These are phyloP conservation scores for Parazoanthus swiftii DNA, from an alignment of 92 coral and sea anemone species.

Conservation along the genomic window DNA sequence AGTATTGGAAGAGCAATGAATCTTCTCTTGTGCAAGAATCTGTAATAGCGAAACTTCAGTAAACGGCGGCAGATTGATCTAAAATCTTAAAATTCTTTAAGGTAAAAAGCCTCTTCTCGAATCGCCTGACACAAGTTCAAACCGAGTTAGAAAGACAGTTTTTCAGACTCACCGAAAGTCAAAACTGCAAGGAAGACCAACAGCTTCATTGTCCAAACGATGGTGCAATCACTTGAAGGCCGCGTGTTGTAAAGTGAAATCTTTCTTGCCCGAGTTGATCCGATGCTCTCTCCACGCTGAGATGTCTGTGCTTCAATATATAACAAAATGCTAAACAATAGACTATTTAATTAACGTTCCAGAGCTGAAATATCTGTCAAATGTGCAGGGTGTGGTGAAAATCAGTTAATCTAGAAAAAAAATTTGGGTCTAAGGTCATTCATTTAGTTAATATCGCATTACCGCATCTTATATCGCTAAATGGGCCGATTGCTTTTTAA, in stretches of 20 bases:
- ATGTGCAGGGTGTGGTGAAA: neutral
- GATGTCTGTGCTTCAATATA: neutral
- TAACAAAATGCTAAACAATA: neutral
- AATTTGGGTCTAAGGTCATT: neutral
- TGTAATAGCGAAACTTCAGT: too few relatives aligned
- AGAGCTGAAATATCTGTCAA: conserved; percentile 1
- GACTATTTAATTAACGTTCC: neutral
- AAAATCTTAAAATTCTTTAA: too few relatives aligned
- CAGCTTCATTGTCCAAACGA: neutral
- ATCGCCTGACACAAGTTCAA: neutral
- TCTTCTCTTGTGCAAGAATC: neutral
- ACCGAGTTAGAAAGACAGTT: neutral
- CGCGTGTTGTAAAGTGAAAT: neutral
- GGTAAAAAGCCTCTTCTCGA: neutral
- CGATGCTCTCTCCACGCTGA: neutral
- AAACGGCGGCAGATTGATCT: too few relatives aligned
- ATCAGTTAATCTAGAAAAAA: too few relatives aligned
- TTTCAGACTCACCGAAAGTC: neutral
- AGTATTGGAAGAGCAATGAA: neutral
- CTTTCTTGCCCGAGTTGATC: neutral
- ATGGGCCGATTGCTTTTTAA: neutral
- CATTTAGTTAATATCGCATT: neutral
- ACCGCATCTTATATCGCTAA: neutral
- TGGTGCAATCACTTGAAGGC: neutral
- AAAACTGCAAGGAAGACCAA: neutral